These are phyloP conservation scores for Mormyrus iriodes DNA, from an alignment of 2,113 vertebrate species.

Conservation along the genomic window DNA sequence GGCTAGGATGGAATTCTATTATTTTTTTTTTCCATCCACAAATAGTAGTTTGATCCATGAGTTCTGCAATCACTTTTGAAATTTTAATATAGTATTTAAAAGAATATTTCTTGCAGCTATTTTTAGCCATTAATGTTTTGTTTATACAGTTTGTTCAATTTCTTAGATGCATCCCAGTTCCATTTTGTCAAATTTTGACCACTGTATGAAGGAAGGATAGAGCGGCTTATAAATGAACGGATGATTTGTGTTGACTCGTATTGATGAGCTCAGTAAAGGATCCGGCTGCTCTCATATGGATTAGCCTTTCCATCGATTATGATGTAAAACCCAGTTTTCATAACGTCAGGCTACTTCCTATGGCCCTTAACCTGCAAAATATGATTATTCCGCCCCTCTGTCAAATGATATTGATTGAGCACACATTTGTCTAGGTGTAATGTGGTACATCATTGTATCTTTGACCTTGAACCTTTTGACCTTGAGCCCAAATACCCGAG, in stretches of 20 bases:
- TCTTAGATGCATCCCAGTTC: background rate
- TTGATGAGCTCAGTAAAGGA: background rate
- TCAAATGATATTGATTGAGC: background rate
- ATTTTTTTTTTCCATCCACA: background rate
- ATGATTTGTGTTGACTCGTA: background rate
- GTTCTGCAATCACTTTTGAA: background rate
- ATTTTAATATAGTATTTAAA: background rate
- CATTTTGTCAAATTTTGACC: background rate
- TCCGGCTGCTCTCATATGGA: background rate
- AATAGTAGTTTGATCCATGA: background rate
- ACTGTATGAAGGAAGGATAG: background rate
- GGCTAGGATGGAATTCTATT: background rate
- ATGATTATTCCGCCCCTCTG: background rate
- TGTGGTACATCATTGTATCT: background rate
- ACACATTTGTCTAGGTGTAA: background rate
- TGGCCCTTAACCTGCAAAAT: background rate
- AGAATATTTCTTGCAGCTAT: background rate
- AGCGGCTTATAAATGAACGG: background rate
- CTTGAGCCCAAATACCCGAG: background rate
- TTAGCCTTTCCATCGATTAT: background rate
- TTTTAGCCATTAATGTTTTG: background rate
- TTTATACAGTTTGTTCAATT: background rate
- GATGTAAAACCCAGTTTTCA: constrained; percentile 3
- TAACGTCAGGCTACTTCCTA: background rate
- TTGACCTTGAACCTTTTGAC: background rate